Conservation (phyloP, 2,113 vertebrate genomes). For the Semicossyphus pulcher region DNA sequence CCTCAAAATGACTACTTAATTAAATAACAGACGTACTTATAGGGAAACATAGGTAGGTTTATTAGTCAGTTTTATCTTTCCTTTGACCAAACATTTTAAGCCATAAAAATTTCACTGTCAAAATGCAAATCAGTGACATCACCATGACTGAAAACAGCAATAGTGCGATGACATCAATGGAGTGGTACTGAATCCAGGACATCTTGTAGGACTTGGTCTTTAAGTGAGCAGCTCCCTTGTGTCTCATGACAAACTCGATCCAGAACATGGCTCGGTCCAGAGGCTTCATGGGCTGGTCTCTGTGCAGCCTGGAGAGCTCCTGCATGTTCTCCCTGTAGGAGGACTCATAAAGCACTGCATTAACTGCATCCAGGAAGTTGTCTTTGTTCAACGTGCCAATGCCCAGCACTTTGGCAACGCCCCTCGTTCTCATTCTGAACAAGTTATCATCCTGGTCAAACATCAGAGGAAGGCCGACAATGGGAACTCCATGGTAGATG, state of each 20-base stretch:
- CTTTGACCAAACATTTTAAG: conserved; percentile 30
- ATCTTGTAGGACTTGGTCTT: conserved; percentile 75
- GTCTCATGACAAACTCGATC: conserved; percentile 79
- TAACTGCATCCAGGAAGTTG: conserved; percentile 63
- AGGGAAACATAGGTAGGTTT: background rate
- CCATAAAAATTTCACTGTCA: conserved; percentile 29
- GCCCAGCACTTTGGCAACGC: conserved; percentile 73
- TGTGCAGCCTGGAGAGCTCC: conserved; percentile 64
- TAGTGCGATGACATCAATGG: conserved; percentile 47
- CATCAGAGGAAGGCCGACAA: conserved; percentile 72
- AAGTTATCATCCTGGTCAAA: conserved; percentile 75
- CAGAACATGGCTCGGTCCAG: conserved; percentile 75
- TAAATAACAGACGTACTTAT: background rate
- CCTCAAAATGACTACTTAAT: too few species aligned
- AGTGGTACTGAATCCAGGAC: conserved; percentile 63
- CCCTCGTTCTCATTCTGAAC: conserved; percentile 61
- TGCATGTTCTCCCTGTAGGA: conserved; percentile 71
- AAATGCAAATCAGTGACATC: conserved; percentile 3
- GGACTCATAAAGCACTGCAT: conserved; percentile 63
- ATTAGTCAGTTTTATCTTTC: conserved; percentile 67
- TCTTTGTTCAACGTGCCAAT: conserved; percentile 57
- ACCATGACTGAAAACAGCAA: conserved; percentile 46
- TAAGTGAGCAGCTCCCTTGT: conserved; percentile 72
- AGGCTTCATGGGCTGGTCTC: conserved; percentile 70
- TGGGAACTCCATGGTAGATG: conserved; percentile 67